phyloP scores from a whole-genome alignment of 1,140 invertebrate genomes.

The Planococcus citri region DNA sequence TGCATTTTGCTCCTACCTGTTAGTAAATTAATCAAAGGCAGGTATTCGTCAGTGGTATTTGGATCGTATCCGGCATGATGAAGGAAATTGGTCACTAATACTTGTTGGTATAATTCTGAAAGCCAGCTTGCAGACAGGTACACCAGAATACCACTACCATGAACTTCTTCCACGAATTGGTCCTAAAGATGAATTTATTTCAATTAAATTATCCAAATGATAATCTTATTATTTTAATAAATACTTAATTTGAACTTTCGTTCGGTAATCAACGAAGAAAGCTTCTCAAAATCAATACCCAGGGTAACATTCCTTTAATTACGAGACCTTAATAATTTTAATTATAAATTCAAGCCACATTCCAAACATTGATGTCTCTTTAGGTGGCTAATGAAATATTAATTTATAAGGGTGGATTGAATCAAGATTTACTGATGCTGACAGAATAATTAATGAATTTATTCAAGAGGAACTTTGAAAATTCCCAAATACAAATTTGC shows the following conservation, averaged over 20 bases:
- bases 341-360: too few species aligned
- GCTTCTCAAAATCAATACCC: neutral
- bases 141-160: slow-evolving; percentile 77
- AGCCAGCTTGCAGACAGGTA: slow-evolving; percentile 86
- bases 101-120: slow-evolving; percentile 75
- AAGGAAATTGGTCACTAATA: slow-evolving; percentile 61
- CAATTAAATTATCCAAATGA: slow-evolving; percentile 28
- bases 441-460: too few species aligned
- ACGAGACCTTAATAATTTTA: too few species aligned
- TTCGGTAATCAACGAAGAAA: neutral
- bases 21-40: slow-evolving; percentile 59
- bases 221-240: slow-evolving; percentile 24
- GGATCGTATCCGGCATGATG: slow-evolving; percentile 51
- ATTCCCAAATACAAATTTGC: too few species aligned
- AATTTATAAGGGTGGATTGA: too few species aligned
- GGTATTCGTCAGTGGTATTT: slow-evolving; percentile 40
- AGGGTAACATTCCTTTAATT: too few species aligned
- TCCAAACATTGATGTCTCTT: too few species aligned
- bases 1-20: too few species aligned
- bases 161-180: slow-evolving; percentile 80
- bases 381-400: too few species aligned
- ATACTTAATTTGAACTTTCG: neutral
- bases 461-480: too few species aligned
- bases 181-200: too few species aligned
- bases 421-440: too few species aligned